Conservation (phyloP, 2,113 vertebrate species). For the Lasiurus cinereus region DNA sequence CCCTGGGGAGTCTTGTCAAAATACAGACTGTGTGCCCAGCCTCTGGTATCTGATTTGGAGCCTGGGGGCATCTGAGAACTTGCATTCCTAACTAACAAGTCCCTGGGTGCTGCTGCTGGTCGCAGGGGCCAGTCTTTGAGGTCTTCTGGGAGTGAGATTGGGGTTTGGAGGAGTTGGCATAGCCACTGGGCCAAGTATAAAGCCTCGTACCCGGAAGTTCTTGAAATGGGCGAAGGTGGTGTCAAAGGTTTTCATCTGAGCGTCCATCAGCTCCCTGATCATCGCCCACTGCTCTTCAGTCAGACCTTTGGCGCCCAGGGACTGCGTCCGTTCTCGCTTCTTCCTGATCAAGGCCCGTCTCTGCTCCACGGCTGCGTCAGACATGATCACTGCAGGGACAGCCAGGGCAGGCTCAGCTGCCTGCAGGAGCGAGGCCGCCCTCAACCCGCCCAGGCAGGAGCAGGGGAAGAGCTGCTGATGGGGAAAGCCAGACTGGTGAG, state of each 20-base stretch:
- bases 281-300: constrained; percentile 82
- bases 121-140: neutral
- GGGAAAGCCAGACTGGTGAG: neutral
- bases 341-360: constrained; percentile 86
- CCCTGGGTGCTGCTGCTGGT: neutral
- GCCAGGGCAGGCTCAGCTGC: neutral
- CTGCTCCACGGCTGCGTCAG: constrained; percentile 86
- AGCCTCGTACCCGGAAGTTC: constrained; percentile 85
- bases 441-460: no score
- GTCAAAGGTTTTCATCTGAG: constrained; percentile 87
- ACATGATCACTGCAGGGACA: constrained; percentile 88
- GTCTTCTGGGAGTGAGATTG: neutral
- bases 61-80: neutral
- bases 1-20: neutral
- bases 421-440: neutral
- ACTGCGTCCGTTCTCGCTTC: constrained; percentile 39
- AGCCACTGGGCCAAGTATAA: neutral
- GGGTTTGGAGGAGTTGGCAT: neutral
- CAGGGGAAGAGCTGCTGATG: no score
- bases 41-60: neutral
- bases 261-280: constrained; percentile 84
- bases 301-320: constrained; percentile 39
- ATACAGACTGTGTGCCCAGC: no score
- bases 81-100: neutral
- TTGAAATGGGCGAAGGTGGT: constrained; percentile 85